Evolutionary conservation across 2,888 invertebrate species (phyloP).

Genomic region (Volucella inflata): DNA sequence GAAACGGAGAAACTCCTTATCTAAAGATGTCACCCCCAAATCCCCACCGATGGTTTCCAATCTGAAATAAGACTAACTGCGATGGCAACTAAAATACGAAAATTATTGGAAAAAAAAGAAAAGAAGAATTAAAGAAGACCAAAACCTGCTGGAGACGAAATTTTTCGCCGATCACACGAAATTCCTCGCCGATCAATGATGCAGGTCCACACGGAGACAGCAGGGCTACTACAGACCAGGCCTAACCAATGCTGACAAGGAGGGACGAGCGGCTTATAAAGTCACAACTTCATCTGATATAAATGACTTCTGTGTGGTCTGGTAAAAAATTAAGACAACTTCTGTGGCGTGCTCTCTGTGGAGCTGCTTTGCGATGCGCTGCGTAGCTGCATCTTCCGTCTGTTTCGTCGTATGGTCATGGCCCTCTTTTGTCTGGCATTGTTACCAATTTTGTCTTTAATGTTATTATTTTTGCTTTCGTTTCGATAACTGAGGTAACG

Average conservation of each 20-base stretch:
- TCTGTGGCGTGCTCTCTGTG: slow-evolving; percentile 66
- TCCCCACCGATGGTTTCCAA: slow-evolving; percentile 26
- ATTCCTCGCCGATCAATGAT: slow-evolving; percentile 67
- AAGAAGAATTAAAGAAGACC: slow-evolving; percentile 20
- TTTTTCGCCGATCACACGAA: slow-evolving; percentile 71
- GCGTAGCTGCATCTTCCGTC: slow-evolving; percentile 26
- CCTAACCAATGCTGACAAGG: slow-evolving; percentile 40
- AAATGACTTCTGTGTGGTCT: slow-evolving; percentile 77
- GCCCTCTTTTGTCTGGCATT: slow-evolving; percentile 54
- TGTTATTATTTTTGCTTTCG: slow-evolving; percentile 43
- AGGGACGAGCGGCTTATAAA: slow-evolving; percentile 72
- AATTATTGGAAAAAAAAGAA: slow-evolving; percentile 65
- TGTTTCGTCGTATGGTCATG: slow-evolving; percentile 46
- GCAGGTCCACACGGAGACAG: slow-evolving; percentile 69
- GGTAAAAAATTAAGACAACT: slow-evolving; percentile 77
- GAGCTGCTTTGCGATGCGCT: slow-evolving; percentile 16
- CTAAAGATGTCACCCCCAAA: slow-evolving; percentile 70
- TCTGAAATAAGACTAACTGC: slow-evolving; percentile 5
- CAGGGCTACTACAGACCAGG: slow-evolving; percentile 60
- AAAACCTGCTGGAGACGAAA: slow-evolving; percentile 73
- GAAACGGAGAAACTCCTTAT: slow-evolving; percentile 74
- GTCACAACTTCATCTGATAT: slow-evolving; percentile 75
- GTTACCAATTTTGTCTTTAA: slow-evolving; percentile 58
- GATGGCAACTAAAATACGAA: slow-evolving; percentile 47
- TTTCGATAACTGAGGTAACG: slow-evolving; percentile 36